A percentile compares a stretch with the other conserved stretches of the same genome.
Evolutionary conservation across 1,140 invertebrate species (phyloP).

Genomic region (Sminthurides bifidus): DNA sequence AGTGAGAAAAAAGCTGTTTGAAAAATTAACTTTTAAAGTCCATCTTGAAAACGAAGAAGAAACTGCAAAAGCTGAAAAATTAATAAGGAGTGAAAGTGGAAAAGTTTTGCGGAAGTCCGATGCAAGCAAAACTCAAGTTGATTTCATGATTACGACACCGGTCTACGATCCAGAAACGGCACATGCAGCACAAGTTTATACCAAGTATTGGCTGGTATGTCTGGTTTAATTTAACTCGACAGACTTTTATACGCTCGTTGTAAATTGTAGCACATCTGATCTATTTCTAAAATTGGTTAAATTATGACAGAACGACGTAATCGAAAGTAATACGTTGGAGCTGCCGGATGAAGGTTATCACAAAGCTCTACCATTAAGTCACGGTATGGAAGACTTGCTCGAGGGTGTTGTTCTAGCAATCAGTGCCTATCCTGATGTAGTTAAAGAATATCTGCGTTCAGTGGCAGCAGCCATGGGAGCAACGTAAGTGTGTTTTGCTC

Average conservation of each 20-base stretch:
- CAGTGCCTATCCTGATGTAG: not conserved
- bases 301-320: not conserved
- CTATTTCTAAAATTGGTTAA: not conserved
- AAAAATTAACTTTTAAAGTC: too few relatives aligned
- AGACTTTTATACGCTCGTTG: not conserved
- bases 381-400: not conserved
- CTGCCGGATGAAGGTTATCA: not conserved
- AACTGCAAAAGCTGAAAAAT: too few relatives aligned
- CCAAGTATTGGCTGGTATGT: too few relatives aligned
- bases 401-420: not conserved
- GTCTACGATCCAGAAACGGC: too few relatives aligned
- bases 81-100: too few relatives aligned
- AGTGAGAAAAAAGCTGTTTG: too few relatives aligned
- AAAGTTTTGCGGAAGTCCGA: too few relatives aligned
- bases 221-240: not conserved
- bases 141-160: too few relatives aligned
- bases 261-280: not conserved
- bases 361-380: too few relatives aligned
- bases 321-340: not conserved
- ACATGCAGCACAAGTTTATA: too few relatives aligned
- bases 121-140: too few relatives aligned
- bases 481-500: not conserved
- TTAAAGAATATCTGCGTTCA: not conserved
- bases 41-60: too few relatives aligned
- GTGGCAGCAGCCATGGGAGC: not conserved